Percentiles rank a stretch among this genome's conserved stretches.
Evolutionary conservation across 2,888 invertebrate species (phyloP).

Genomic region (Molanna angustata): DNA sequence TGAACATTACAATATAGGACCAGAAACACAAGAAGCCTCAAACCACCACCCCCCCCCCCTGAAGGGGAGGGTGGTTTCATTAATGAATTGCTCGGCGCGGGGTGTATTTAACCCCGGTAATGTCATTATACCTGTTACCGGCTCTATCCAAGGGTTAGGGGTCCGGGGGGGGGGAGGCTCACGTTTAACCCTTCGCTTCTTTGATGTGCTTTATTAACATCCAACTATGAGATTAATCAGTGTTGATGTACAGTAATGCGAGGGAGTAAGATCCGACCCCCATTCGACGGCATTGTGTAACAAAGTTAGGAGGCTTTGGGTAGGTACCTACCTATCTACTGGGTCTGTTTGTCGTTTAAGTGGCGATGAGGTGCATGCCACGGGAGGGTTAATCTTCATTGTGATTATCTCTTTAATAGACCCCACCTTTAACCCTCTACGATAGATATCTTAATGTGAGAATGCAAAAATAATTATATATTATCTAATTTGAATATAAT

Average conservation of each 20-base stretch:
- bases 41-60: too few relatives aligned
- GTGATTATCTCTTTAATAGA: neutral
- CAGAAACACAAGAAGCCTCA: slow-evolving; percentile 3
- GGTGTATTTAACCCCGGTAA: slow-evolving; percentile 31
- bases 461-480: too few relatives aligned
- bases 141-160: too few relatives aligned
- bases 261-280: too few relatives aligned
- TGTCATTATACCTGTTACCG: slow-evolving; percentile 33
- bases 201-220: slow-evolving; percentile 34
- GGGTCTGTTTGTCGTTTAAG: slow-evolving; percentile 20
- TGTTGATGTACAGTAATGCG: slow-evolving; percentile 28
- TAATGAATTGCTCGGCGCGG: slow-evolving; percentile 31
- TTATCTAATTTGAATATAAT: too few relatives aligned
- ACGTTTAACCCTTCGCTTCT: slow-evolving; percentile 24
- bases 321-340: neutral
- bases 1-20: neutral
- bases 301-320: slow-evolving; percentile 10
- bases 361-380: slow-evolving; percentile 2
- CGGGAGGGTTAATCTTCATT: too few relatives aligned
- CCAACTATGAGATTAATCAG: slow-evolving; percentile 32
- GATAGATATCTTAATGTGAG: too few relatives aligned
- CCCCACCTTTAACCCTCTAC: too few relatives aligned
- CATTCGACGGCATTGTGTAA: too few relatives aligned
- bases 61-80: slow-evolving; percentile 15
- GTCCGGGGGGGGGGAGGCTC: slow-evolving; percentile 10